Percentiles rank a stretch among this genome's conserved stretches.
phyloP scores from a whole-genome alignment of 2,113 vertebrate species.

The Trogon surrucura region DNA sequence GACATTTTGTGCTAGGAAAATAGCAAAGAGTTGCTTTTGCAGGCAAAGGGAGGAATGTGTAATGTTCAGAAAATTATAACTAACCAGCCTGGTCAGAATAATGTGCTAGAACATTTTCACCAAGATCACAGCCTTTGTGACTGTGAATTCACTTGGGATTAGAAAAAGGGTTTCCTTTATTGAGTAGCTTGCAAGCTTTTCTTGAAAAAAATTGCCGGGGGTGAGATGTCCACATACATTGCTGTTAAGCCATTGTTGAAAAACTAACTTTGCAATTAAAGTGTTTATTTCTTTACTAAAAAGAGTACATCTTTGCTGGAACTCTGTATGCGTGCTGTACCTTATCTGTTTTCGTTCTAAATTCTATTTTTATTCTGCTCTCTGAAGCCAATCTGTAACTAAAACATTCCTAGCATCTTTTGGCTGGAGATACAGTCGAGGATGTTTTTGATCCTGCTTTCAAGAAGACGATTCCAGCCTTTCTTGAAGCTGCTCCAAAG shows the following conservation, averaged over 20 bases:
- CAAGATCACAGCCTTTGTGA: not conserved
- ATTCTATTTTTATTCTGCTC: conserved; percentile 21
- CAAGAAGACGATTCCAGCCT: not conserved
- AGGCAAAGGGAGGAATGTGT: not conserved
- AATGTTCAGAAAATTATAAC: not conserved
- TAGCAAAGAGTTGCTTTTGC: not conserved
- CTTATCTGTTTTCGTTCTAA: not conserved
- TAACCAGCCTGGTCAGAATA: not conserved
- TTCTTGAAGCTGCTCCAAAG: conserved; percentile 29
- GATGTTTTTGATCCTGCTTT: not conserved
- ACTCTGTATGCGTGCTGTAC: not conserved
- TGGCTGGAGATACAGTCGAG: conserved; percentile 2
- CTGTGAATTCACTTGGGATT: not conserved
- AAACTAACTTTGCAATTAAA: not conserved
- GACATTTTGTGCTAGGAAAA: not conserved
- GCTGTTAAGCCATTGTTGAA: not conserved
- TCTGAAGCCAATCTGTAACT: not conserved
- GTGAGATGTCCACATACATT: not conserved
- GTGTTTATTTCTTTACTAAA: not conserved
- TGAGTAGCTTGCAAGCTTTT: not conserved
- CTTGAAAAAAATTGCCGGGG: not conserved
- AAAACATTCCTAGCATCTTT: conserved; percentile 28
- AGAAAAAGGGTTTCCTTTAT: not conserved
- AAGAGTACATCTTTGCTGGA: not conserved
- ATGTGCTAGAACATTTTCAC: not conserved